Conservation (phyloP, 2,113 vertebrate species). For the Lontra canadensis region DNA sequence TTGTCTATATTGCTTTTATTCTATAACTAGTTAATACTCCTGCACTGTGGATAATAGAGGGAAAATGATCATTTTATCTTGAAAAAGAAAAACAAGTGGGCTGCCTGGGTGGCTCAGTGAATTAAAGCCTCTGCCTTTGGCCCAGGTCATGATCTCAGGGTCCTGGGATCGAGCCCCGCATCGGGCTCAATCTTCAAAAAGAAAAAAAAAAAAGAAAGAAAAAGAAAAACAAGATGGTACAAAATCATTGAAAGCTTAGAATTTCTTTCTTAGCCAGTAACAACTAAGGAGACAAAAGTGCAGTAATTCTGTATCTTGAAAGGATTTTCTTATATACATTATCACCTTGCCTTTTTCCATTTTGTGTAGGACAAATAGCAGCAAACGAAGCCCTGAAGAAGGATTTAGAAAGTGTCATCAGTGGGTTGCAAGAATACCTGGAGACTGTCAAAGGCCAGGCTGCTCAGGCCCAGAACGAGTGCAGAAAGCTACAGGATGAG, state of each 20-base stretch:
- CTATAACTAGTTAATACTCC: not conserved
- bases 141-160: too few species aligned
- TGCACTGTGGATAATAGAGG: not conserved
- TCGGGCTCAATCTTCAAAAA: too few species aligned
- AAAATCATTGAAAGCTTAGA: constrained; percentile 33
- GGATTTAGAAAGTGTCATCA: constrained; percentile 92
- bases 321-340: not conserved
- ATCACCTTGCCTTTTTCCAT: not conserved
- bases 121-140: too few species aligned
- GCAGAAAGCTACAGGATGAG: constrained; percentile 86
- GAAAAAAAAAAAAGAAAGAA: not conserved
- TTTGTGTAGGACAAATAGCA: constrained; percentile 91
- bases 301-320: not conserved
- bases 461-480: constrained; percentile 84
- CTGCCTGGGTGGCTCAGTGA: too few species aligned
- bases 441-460: constrained; percentile 90
- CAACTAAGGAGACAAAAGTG: not conserved
- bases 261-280: constrained; percentile 16
- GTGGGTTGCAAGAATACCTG: constrained; percentile 92
- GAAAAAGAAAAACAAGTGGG: not conserved
- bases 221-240: constrained; percentile 24
- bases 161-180: too few species aligned
- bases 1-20: not conserved
- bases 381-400: constrained; percentile 93
- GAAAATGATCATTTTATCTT: not conserved